Conservation (phyloP, 2,113 vertebrate species). For the Campylorhamphus procurvoides region DNA sequence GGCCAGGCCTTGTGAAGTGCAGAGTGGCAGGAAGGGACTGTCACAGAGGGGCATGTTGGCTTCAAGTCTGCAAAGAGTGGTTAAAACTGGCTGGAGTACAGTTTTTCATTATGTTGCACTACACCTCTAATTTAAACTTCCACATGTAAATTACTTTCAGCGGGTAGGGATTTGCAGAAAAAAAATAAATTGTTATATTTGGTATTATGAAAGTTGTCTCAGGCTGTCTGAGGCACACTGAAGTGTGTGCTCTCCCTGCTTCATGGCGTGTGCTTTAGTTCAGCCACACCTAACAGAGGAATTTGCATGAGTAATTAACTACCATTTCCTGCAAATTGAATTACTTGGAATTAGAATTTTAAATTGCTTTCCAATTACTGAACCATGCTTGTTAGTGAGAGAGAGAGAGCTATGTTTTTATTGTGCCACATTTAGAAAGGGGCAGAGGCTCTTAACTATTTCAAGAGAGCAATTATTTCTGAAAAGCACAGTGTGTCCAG, state of each 20-base stretch:
- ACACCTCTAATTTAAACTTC: not conserved
- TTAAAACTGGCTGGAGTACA: not conserved
- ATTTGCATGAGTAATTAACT: slow-evolving; percentile 49
- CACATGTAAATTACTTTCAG: not conserved
- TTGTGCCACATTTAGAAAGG: not conserved
- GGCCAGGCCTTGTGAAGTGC: not conserved
- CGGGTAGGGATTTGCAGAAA: not conserved
- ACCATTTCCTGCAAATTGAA: slow-evolving; percentile 49
- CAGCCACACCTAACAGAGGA: not conserved
- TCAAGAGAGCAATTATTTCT: slow-evolving; percentile 12
- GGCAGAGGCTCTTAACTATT: slow-evolving; percentile 18
- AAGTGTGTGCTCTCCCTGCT: not conserved
- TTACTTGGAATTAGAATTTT: slow-evolving; percentile 39
- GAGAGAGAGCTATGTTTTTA: not conserved
- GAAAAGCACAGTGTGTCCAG: not conserved
- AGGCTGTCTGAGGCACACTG: not conserved
- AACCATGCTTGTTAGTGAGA: not conserved
- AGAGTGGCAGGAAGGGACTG: not conserved
- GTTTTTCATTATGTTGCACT: not conserved
- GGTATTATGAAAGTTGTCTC: not conserved
- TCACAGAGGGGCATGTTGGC: not conserved
- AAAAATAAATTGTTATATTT: not conserved
- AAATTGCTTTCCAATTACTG: slow-evolving; percentile 29
- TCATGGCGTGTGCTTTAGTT: not conserved
- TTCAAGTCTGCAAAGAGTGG: not conserved